Percentiles rank a stretch among this genome's conserved stretches.
Evolutionary conservation across 30 jellyfish, hydroid and myxozoan genomes (phyloP).

Genomic region (Calvadosia cruxmelitensis): DNA sequence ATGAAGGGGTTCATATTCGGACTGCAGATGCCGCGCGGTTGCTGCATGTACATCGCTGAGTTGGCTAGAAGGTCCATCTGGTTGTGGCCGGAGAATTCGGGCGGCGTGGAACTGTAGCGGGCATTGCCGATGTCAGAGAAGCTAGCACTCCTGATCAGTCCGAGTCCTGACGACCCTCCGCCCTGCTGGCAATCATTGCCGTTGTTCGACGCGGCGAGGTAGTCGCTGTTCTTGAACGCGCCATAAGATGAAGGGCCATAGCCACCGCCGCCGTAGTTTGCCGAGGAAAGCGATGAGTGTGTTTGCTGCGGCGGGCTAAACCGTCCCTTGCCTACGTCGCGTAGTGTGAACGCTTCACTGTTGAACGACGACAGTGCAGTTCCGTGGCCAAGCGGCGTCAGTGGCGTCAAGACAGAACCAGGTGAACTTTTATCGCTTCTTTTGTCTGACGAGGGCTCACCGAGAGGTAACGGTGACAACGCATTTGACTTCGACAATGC

Average conservation of each 20-base stretch:
- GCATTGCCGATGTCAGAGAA: not conserved
- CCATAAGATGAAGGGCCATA: slow-evolving; percentile 14
- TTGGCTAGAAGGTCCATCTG: slow-evolving; percentile 83
- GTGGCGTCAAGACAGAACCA: slow-evolving; percentile 83
- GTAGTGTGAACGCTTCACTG: slow-evolving; percentile 44
- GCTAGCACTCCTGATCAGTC: not conserved
- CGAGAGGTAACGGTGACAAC: slow-evolving; percentile 74
- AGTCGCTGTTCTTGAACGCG: slow-evolving; percentile 30
- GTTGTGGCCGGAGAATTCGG: slow-evolving; percentile 78
- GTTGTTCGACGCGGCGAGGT: slow-evolving; percentile 22
- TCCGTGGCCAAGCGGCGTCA: slow-evolving; percentile 88
- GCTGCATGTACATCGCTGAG: slow-evolving; percentile 69
- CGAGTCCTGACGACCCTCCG: not conserved
- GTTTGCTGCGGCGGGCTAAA: slow-evolving; percentile 63
- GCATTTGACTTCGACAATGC: slow-evolving; percentile 60
- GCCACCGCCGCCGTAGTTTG: slow-evolving; percentile 22
- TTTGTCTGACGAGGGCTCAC: slow-evolving; percentile 48
- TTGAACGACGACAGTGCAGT: slow-evolving; percentile 77
- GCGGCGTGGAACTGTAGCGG: slow-evolving; percentile 14
- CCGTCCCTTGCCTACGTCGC: slow-evolving; percentile 39
- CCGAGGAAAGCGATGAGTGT: slow-evolving; percentile 13
- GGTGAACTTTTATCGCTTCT: slow-evolving; percentile 93
- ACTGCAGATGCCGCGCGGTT: slow-evolving; percentile 72
- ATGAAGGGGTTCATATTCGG: slow-evolving; percentile 70
- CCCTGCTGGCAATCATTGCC: slow-evolving; percentile 2